Evolutionary conservation across 2,113 vertebrate genomes (phyloP), one percentile per base, ranked within the genome.

Genomic region (Esox niger): DNA sequence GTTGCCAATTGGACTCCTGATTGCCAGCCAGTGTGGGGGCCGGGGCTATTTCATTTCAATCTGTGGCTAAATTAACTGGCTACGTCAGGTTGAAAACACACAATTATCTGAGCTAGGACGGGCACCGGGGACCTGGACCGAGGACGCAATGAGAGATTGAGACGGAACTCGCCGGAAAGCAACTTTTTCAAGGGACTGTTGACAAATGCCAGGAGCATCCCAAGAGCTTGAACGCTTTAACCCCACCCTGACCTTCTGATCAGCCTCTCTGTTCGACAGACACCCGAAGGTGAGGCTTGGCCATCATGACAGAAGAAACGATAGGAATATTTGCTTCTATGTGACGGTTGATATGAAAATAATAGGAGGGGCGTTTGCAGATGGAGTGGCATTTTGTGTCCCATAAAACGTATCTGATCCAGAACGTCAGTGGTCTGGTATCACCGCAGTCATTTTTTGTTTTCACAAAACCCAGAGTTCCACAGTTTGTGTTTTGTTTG

Each of bases 51-150:
- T 90, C 91, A 93, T 94, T 95, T 94, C 93, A 92, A 91, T 94
- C 87, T 91, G 89, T 93, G 93, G 83, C 88, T 92, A 93, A 95
- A 94, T 95, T 94, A 94, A 93, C 88, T 86, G 90, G 89, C 88
- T 87, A 90, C 83, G 71, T 85, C 87, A 82, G 89, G 85, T 92
- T 94, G 91, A 93, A 92, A 90, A 81, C 88, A 90, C 91, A 92
- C 90, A 93, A 93, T 93, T 94, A 94, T 89, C 90, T 87, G 84
- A 84, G 85, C 82, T 82, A 90, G 91, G 88, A 84, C 83, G 87
- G 90, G 84, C 82, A 83, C 87, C 77, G 76, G 85, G 87, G 84
- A 92, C 84, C 9, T 75, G 78, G 79, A 84, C 83, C 86, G 88
- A 74, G 68, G 69, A 29, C 8, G 59, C 59, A 61, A 62, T 88